phyloP scores from a whole-genome alignment of 2,797 vertebrate species.

The Melopsittacus undulatus region DNA sequence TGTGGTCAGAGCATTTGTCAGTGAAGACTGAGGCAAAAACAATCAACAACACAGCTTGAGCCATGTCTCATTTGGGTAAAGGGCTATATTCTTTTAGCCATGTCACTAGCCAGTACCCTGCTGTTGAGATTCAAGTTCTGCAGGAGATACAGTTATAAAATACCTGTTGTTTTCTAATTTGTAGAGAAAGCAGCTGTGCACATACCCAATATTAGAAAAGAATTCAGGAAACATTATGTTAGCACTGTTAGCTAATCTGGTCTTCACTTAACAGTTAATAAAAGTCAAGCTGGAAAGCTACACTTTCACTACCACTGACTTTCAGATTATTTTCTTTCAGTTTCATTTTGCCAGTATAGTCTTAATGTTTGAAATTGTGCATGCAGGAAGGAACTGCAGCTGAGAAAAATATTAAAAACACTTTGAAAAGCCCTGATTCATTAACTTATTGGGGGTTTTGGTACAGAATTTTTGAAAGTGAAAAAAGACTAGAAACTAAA shows the following conservation, averaged over 20 bases:
- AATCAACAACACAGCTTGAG: not conserved
- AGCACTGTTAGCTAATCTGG: not conserved
- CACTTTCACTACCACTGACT: not conserved
- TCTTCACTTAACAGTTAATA: not conserved
- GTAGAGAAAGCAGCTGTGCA: not conserved
- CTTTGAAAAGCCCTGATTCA: not conserved
- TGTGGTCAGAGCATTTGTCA: too few species aligned
- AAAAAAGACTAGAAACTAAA: not conserved
- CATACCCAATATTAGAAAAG: not conserved
- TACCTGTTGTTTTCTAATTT: not conserved
- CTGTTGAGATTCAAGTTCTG: not conserved
- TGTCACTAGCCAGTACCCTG: not conserved
- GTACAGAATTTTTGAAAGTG: not conserved
- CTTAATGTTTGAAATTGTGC: constrained; percentile 20
- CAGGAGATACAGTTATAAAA: not conserved
- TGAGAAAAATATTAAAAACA: constrained; percentile 18
- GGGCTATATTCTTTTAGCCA: not conserved
- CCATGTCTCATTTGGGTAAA: not conserved
- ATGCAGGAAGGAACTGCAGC: not conserved
- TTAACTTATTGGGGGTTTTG: not conserved
- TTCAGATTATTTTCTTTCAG: not conserved
- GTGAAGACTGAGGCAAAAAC: not conserved
- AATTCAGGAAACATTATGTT: not conserved
- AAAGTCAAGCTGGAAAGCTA: not conserved
- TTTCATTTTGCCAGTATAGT: constrained; percentile 9